Base-by-base conservation (phyloP, 2,888 invertebrate species). In the Drosophila kokeensis region DNA sequence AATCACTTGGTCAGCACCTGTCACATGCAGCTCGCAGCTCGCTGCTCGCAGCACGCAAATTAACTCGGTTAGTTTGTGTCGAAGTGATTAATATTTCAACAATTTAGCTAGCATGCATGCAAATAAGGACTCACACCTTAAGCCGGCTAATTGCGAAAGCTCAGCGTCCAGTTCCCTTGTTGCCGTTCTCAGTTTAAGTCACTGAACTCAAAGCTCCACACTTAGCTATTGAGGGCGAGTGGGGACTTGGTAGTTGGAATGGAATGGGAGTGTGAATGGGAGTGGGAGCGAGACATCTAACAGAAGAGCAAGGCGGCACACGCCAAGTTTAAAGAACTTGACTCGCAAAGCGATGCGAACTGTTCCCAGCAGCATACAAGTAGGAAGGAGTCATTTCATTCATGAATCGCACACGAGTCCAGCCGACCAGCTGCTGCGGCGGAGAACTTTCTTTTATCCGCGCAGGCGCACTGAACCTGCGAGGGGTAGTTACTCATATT, bases 391-490 rank as follows among this genome's bases (percentile, higher is more conserved):
- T 71, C 52, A 55, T 53, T 81, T 81, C 86, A 81, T 81, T 81
- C 81, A 81, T 85, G 82, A 85, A 76, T 76, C 62, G 59, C 34
- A 13, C 13, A 32, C 64, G 49, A 54, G 21, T 8, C 29, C 55
- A 27, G 45, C 45, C 45, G 45, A 45, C 52, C 58, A 34, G 42
- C 48, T 49, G 59, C 7, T 38, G 38, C 38, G 21, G 29, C 10
- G 83, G 81, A 62, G 86, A 65, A 76, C 8, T 54, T 45, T 24
- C 4, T 4, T 15, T 84, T 81, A 81, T 81, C 81, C 81, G 81
- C 86, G 86, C 67, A 61, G 58, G 29, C 83, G 81, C 61, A 34
- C 13, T 72, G 69, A 72, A 8, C 76, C 61, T 57, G 60, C 45
- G 34, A 54, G 55, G 64, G 59, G 67, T 0, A 40, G 2, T 15